Conservation (phyloP, 2,113 vertebrate genomes). For the Psophia crepitans region DNA sequence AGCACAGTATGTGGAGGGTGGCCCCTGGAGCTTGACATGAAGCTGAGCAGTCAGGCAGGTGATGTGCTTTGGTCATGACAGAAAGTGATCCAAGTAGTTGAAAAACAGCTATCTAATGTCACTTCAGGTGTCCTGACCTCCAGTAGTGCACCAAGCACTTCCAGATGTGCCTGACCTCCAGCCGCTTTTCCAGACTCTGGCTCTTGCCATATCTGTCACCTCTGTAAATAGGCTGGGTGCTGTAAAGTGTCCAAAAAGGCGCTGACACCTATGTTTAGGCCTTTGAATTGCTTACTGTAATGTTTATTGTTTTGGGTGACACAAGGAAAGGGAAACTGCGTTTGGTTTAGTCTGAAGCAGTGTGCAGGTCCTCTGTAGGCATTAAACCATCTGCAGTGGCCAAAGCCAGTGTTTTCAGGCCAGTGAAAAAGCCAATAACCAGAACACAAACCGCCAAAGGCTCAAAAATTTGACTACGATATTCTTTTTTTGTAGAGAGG, state of each 20-base stretch:
- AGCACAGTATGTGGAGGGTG: neutral
- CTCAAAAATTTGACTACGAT: neutral
- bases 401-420: neutral
- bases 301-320: neutral
- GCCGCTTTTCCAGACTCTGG: neutral
- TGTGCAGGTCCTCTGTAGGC: neutral
- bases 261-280: neutral
- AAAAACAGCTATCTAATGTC: neutral
- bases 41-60: neutral
- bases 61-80: neutral
- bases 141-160: neutral
- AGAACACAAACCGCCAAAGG: neutral
- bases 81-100: neutral
- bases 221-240: neutral
- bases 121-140: neutral
- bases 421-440: neutral
- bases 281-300: neutral
- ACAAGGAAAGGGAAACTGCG: neutral
- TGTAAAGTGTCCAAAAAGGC: neutral
- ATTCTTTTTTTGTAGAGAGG: neutral
- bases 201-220: neutral
- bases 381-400: neutral
- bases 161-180: neutral
- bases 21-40: neutral
- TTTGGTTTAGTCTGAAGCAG: neutral